A percentile compares a stretch with the other conserved stretches of the same genome.
phyloP scores from a whole-genome alignment of 30 jellyfish, hydroid and myxozoan genomes.

The Cassiopea andromeda region DNA sequence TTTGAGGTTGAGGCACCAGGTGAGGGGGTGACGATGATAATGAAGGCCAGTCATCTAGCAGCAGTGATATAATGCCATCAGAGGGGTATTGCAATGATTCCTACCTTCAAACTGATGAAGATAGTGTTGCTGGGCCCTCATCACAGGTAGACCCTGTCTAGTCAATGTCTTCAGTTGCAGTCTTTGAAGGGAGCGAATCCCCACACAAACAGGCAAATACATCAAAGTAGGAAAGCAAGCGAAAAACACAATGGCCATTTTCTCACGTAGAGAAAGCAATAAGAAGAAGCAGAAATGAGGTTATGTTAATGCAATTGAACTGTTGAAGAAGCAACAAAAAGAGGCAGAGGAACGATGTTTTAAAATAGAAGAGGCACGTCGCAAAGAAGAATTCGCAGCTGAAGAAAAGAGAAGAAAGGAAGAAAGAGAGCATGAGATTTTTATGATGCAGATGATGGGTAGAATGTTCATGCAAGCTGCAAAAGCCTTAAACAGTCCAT shows the following conservation, averaged over 20 bases:
- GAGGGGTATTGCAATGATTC: neutral
- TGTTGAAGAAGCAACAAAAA: slow-evolving; percentile 33
- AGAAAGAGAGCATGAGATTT: slow-evolving; percentile 35
- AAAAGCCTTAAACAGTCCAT: neutral
- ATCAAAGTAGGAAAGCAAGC: neutral
- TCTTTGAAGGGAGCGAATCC: neutral
- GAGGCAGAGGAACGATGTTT: slow-evolving; percentile 45
- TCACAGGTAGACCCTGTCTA: neutral
- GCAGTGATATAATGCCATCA: neutral
- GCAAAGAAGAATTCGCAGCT: neutral
- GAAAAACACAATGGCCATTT: neutral
- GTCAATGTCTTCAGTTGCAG: neutral
- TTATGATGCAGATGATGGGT: slow-evolving; percentile 67
- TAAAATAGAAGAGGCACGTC: slow-evolving; percentile 38
- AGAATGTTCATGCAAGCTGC: slow-evolving; percentile 34
- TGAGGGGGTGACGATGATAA: slow-evolving; percentile 9
- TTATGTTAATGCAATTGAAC: slow-evolving; percentile 3
- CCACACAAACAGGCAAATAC: neutral
- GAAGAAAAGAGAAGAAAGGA: slow-evolving; percentile 43
- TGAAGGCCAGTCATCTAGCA: neutral
- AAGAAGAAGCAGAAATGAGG: slow-evolving; percentile 59
- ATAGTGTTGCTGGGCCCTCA: neutral
- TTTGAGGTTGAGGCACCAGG: slow-evolving; percentile 9
- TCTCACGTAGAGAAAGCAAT: slow-evolving; percentile 5
- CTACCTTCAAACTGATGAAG: neutral